phyloP scores from a whole-genome alignment of 2,113 vertebrate species.

The Trichomycterus rosablanca region DNA sequence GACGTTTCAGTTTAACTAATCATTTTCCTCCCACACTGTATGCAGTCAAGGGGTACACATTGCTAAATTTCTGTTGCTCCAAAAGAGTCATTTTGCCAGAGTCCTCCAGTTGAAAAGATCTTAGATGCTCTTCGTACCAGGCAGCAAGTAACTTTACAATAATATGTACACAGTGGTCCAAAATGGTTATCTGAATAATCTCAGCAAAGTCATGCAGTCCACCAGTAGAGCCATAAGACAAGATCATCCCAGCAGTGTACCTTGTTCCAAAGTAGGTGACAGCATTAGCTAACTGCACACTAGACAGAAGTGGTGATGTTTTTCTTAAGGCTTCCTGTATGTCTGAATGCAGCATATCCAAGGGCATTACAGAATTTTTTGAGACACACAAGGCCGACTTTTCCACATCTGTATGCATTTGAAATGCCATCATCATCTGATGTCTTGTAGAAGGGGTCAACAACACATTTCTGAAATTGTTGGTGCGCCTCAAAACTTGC shows the following conservation, averaged over 20 bases:
- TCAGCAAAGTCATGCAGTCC: slow-evolving; percentile 43
- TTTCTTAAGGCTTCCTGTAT: slow-evolving; percentile 35
- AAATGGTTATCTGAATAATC: slow-evolving; percentile 41
- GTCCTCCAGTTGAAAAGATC: slow-evolving; percentile 46
- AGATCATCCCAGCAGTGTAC: slow-evolving; percentile 36
- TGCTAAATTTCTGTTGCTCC: too few species aligned
- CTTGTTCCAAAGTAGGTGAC: slow-evolving; percentile 23
- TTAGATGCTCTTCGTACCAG: slow-evolving; percentile 45
- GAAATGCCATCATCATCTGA: slow-evolving; percentile 34
- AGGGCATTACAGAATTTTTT: slow-evolving; percentile 7
- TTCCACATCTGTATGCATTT: slow-evolving; percentile 9
- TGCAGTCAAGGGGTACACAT: slow-evolving; percentile 42
- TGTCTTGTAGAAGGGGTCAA: slow-evolving; percentile 33
- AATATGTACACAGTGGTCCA: slow-evolving; percentile 35
- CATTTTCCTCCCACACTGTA: slow-evolving; percentile 38
- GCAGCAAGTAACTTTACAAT: slow-evolving; percentile 39
- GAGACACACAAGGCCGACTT: slow-evolving; percentile 14
- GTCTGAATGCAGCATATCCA: slow-evolving; percentile 24
- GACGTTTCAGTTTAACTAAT: too few species aligned
- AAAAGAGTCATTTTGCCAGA: too few species aligned
- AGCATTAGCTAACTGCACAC: slow-evolving; percentile 26
- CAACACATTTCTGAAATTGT: slow-evolving; percentile 38
- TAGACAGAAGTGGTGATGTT: slow-evolving; percentile 16
- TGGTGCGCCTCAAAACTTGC: slow-evolving; percentile 34
- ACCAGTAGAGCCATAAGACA: slow-evolving; percentile 29